Conservation (phyloP, 2,888 invertebrate species). For the Fragum sueziense region DNA sequence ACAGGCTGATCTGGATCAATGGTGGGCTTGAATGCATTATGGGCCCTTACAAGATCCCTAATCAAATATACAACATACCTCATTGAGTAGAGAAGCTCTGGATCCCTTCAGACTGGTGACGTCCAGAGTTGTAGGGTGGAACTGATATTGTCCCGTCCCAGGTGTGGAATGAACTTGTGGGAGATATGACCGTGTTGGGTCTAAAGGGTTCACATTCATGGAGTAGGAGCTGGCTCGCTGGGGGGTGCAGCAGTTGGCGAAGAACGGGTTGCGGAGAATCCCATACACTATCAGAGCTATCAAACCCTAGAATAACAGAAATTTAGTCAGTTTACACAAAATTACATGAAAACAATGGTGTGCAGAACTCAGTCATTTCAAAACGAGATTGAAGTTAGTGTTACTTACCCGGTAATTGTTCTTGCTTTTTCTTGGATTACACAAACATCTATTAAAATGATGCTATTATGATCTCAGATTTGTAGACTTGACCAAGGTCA, state of each 20-base stretch:
- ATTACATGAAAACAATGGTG: no score
- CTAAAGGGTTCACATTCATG: slow-evolving; percentile 56
- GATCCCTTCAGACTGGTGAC: slow-evolving; percentile 75
- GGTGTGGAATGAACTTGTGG: slow-evolving; percentile 48
- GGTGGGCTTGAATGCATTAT: no score
- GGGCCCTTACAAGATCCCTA: no score
- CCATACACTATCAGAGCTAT: slow-evolving; percentile 74
- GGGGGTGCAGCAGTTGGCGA: slow-evolving; percentile 69
- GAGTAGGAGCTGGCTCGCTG: slow-evolving; percentile 69
- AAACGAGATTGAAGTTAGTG: no score
- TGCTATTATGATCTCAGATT: no score
- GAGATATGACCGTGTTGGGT: slow-evolving; percentile 42
- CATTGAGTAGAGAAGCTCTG: slow-evolving; percentile 74
- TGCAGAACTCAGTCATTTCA: no score
- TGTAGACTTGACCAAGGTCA: no score
- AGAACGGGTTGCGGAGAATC: slow-evolving; percentile 74
- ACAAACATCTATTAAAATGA: no score
- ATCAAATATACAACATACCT: slow-evolving; percentile 64
- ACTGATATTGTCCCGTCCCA: slow-evolving; percentile 56
- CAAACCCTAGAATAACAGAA: slow-evolving; percentile 75
- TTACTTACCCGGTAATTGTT: no score
- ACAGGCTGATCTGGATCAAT: no score
- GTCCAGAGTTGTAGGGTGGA: slow-evolving; percentile 59
- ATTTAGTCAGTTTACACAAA: no score
- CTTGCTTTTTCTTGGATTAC: no score